Evolutionary conservation across 92 coral and sea anemone genomes (phyloP), one percentile per base, ranked within the genome.

Genomic region (Phymanthus crucifer): DNA sequence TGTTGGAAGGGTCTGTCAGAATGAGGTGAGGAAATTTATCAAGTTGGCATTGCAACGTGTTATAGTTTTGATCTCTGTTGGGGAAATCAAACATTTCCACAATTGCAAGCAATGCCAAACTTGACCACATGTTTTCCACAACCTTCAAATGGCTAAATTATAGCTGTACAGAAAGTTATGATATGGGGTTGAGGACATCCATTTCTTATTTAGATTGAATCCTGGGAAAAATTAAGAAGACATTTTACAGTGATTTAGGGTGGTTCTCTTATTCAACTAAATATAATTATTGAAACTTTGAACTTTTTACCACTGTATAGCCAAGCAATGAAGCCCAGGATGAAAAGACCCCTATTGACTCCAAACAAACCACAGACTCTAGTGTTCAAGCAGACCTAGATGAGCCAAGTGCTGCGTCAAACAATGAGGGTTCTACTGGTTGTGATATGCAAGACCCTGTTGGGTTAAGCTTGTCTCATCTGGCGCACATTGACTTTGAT

Each of bases 401-500:
- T 37, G 71, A 48, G 2, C 5, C 45, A 18, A 43, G 70, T 37
- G 33, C 68, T 11, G 13, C 29, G 29, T 61, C 68, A 12, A 61
- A 34, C 13, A 10, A 12, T 10, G 29, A 11, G 4, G 34, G 2
- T 61, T 61, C 68, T 61, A 61, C n/a, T n/a, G n/a, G 36, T 12
- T 40, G 32, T 76, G 19, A 46, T 35, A 16, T 69, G 35, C 66
- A 66, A 26, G 84, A 83, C 3, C 40, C 80, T 35, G 72, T 73
- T 14, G 77, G 76, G 78, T 69, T 91, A 36, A 83, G 84, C 32
- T 76, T 92, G 76, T 85, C 85, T 65, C 66, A 80, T 24, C 73
- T 92, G 19, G 84, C 87, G 66, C 80, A 90, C 13, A 70, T 92
- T 68, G 89, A 90, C 80, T 79, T 92, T 40, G 80, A 86, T 23